Base-by-base conservation (phyloP, 1,140 invertebrate genomes). In the Atta texana region DNA sequence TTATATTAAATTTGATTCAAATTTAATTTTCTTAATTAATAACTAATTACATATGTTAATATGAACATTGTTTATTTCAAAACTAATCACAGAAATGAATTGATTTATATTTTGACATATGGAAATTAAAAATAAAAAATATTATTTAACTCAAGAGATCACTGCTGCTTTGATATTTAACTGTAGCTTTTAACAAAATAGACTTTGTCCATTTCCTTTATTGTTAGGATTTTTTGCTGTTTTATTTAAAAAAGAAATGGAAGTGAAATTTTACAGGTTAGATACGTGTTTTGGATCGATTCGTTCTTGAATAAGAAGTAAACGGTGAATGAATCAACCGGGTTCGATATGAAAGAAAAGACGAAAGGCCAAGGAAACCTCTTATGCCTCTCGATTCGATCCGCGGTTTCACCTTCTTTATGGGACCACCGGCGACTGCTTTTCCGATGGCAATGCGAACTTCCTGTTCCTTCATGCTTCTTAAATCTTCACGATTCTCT, bases 401-500 rank as follows among this genome's bases (percentile, higher is more conserved):
- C 28, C 57, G 39, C 69, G 80, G 63, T 75, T 59, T 57, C 34
- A 71, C 12, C 18, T 39, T 82, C 24, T 74, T 82, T 82, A 59
- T 71, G 31, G 49, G 21, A 55, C 18, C 61, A 53, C 31, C 49
- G 24, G 14, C 49, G 77, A 63, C 68, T 51, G 63, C 6, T 63
- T 59, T 49, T 24, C 55, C 28, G 44, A 61, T 18, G n/a, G 39
- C 53, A 82, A 59, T 59, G 39, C 57, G n/a, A 28, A 14, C 69
- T 84, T 51, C 24, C 24, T 14, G 39, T 44, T 80, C 28, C 39
- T 34, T 44, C 78, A 21, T 39, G 51, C 34, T 81, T n/a, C 68
- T 84, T 84, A 75, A 61, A 84, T 75, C 80, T 61, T 71, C 6
- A 18, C 24, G 28, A 72, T 74, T 72, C 80, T 84, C 80, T 34